Conservation (phyloP, 1,140 invertebrate genomes). For the Temnothorax nylanderi region DNA sequence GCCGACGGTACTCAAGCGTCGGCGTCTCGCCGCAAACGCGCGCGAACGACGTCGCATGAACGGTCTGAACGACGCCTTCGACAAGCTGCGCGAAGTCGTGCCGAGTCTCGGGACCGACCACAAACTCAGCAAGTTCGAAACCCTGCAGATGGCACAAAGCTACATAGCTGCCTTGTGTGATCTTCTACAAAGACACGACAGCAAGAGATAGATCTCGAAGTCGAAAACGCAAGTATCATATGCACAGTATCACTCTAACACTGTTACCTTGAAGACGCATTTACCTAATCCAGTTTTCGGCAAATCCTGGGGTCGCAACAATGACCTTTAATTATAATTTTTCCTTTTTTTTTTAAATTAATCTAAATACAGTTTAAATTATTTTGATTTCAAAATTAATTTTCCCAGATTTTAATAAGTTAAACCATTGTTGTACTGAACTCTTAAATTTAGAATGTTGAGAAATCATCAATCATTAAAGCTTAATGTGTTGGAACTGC, state of each 20-base stretch:
- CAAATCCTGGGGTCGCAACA: not conserved
- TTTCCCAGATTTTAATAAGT: not conserved
- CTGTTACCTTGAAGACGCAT: not conserved
- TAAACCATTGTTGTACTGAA: not conserved
- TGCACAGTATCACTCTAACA: conserved; percentile 4
- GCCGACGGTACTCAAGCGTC: conserved; percentile 87
- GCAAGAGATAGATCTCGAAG: conserved; percentile 70
- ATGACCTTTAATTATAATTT: not conserved
- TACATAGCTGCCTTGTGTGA: conserved; percentile 92
- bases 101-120: conserved; percentile 91
- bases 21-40: conserved; percentile 92
- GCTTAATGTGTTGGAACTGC: not conserved
- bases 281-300: not conserved
- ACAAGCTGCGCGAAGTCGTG: conserved; percentile 92
- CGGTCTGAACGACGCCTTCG: conserved; percentile 93
- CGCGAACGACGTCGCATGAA: conserved; percentile 93
- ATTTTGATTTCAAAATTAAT: not conserved
- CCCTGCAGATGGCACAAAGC: conserved; percentile 95
- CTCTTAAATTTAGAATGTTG: not conserved
- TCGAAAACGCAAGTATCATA: conserved; percentile 54
- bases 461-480: not conserved
- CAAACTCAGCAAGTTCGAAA: conserved; percentile 95
- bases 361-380: not conserved
- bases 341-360: too few species aligned
- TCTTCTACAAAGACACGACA: conserved; percentile 77